Percentiles rank a stretch among this genome's conserved stretches.
These are phyloP conservation scores for Lontra canadensis DNA, from an alignment of 2,113 vertebrate species.

Conservation along the genomic window DNA sequence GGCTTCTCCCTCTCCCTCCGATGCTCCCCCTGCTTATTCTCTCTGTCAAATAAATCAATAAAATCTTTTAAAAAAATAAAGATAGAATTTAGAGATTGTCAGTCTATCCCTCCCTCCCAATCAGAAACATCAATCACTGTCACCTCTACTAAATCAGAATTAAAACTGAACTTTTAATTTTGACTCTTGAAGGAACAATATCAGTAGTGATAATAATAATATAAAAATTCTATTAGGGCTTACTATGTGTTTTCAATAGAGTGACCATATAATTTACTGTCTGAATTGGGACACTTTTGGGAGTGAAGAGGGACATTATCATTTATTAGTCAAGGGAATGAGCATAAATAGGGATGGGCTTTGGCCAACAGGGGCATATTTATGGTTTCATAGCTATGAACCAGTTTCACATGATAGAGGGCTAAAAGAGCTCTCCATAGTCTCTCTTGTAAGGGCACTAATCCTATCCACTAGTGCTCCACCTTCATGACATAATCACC, in stretches of 20 bases:
- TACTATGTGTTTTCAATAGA: not conserved
- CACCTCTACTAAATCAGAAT: not conserved
- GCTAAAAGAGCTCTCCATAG: not conserved
- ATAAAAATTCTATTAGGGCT: not conserved
- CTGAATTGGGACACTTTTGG: not conserved
- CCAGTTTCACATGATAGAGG: not conserved
- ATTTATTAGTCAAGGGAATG: not conserved
- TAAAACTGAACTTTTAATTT: not conserved
- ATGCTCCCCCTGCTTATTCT: not conserved
- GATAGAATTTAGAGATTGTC: not conserved
- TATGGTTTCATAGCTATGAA: not conserved
- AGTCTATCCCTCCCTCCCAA: not conserved
- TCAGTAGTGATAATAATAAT: not conserved
- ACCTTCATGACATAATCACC: not conserved
- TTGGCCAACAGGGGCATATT: not conserved
- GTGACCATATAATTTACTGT: not conserved
- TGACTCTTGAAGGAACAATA: not conserved
- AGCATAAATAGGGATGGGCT: not conserved
- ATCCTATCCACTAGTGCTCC: not conserved
- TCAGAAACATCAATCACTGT: not conserved
- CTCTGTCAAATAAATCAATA: not conserved
- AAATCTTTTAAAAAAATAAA: not conserved
- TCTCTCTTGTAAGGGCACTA: not conserved
- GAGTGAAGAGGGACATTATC: not conserved
- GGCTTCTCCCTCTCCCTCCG: not conserved